Conservation (phyloP, 2,797 vertebrate genomes). For the Thaleichthys pacificus region DNA sequence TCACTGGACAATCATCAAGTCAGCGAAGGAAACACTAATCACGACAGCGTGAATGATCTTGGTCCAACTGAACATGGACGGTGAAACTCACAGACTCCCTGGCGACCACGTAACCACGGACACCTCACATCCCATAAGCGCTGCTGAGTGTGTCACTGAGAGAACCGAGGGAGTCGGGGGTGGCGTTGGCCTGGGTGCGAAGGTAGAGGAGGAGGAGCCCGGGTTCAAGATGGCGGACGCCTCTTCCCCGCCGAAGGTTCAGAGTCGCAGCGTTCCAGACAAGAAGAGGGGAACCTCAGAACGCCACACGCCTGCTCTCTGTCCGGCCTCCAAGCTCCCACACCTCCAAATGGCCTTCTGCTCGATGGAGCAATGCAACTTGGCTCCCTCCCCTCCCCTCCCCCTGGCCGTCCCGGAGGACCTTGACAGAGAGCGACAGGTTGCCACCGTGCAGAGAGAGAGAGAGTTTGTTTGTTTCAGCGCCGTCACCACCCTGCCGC, state of each 20-base stretch:
- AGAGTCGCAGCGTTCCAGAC: not conserved
- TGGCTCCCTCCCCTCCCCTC: conserved; percentile 17
- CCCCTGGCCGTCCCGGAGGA: conserved; percentile 24
- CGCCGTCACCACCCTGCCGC: conserved; percentile 57
- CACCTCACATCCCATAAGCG: not conserved
- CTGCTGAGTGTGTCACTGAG: conserved; percentile 18
- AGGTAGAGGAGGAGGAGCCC: conserved; percentile 23
- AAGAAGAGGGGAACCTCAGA: not conserved
- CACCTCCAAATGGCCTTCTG: conserved; percentile 30
- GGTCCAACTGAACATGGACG: not conserved
- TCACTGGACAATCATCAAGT: too few relatives aligned
- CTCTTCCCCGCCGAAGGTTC: conserved; percentile 5
- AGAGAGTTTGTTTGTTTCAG: conserved; percentile 55
- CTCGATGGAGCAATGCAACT: conserved; percentile 38
- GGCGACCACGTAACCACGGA: not conserved
- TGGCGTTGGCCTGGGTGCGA: conserved; percentile 9
- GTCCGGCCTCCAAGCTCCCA: conserved; percentile 11
- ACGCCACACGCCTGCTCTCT: not conserved
- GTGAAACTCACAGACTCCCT: not conserved
- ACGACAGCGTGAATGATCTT: conserved; percentile 1
- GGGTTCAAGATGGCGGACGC: conserved; percentile 17
- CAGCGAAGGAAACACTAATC: not conserved
- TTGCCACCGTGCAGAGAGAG: conserved; percentile 51
- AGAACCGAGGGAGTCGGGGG: not conserved
- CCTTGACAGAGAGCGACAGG: conserved; percentile 33